Percentiles rank a stretch among this genome's conserved stretches.
Conservation (phyloP, 2,888 invertebrate genomes). For the Drosophila peninsularis region DNA sequence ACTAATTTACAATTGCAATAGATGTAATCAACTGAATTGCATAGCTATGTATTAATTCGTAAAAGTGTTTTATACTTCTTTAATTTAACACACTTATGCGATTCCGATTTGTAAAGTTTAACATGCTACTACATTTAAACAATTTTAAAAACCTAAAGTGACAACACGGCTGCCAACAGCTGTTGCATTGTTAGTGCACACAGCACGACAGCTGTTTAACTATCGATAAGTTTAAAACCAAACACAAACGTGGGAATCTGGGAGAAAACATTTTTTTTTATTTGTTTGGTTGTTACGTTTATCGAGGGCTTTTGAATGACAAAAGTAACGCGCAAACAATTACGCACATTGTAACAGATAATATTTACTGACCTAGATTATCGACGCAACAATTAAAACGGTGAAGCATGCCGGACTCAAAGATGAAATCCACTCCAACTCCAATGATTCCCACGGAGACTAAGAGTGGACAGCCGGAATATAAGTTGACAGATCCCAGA, state of each 20-base stretch:
- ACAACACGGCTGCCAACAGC: conserved; percentile 9
- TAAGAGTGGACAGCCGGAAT: conserved; percentile 13
- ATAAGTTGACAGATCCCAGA: conserved; percentile 88
- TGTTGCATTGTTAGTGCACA: conserved; percentile 8
- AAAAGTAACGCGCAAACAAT: conserved; percentile 5
- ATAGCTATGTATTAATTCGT: neutral
- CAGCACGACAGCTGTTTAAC: conserved; percentile 40
- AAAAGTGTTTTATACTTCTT: neutral
- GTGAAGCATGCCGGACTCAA: conserved; percentile 32
- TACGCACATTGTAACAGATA: conserved; percentile 9
- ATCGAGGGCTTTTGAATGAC: conserved; percentile 24
- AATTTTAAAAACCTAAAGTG: neutral
- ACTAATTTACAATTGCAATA: neutral
- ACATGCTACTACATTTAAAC: too few species aligned
- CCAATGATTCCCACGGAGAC: neutral
- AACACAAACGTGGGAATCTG: conserved; percentile 15
- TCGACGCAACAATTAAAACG: conserved; percentile 29
- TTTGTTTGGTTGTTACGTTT: conserved; percentile 21
- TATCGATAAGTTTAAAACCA: conserved; percentile 35
- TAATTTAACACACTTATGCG: neutral
- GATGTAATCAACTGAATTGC: neutral
- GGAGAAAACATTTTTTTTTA: conserved; percentile 3
- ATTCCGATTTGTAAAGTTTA: neutral
- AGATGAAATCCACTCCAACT: conserved; percentile 21
- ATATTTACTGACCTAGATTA: conserved; percentile 31